phyloP scores from a whole-genome alignment of 2,888 invertebrate genomes.

The Brachylomia viminalis region DNA sequence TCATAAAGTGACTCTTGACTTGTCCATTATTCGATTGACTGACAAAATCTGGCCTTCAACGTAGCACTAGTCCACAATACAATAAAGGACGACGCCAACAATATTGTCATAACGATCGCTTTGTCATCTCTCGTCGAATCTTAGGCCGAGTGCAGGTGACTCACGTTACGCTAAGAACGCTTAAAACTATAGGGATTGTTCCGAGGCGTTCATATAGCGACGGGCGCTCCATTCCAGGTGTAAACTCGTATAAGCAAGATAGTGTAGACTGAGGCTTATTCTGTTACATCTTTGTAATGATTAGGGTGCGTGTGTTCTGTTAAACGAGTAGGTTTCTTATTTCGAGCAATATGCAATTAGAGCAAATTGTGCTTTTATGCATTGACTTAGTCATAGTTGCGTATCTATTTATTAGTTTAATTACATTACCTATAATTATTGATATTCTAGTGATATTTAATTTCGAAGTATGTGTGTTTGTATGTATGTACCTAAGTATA shows the following conservation, averaged over 20 bases:
- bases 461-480: no score
- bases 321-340: background rate
- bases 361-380: no score
- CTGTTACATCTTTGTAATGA: constrained; percentile 7
- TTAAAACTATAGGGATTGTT: constrained; percentile 25
- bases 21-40: no score
- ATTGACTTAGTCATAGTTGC: no score
- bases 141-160: background rate
- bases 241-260: constrained; percentile 2
- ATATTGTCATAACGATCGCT: background rate
- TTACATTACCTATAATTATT: no score
- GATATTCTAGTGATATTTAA: no score
- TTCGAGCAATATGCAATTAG: no score
- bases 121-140: constrained; percentile 6
- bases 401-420: no score
- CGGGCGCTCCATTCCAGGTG: constrained; percentile 2
- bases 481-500: no score
- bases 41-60: background rate
- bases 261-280: background rate
- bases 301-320: background rate
- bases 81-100: background rate
- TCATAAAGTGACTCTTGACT: background rate
- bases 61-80: background rate
- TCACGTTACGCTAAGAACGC: background rate
- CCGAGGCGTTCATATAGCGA: background rate